Percentiles rank a stretch among this genome's conserved stretches.
Conservation (phyloP, 1,140 invertebrate genomes). For the Ceratitis capitata region DNA sequence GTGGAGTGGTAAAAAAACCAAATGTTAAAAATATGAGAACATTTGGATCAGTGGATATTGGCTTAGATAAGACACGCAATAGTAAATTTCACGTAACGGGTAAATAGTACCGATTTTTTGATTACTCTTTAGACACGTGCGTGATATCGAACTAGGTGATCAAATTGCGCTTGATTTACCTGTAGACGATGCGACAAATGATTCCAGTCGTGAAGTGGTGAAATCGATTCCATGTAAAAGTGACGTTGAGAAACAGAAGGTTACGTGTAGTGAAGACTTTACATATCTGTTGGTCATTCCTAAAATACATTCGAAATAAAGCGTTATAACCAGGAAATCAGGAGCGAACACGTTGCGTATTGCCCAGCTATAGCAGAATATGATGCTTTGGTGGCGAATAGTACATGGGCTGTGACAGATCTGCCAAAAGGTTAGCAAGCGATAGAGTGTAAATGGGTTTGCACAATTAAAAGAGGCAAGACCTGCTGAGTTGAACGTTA, state of each 20-base stretch:
- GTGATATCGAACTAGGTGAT: background rate
- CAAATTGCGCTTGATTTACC: too few relatives aligned
- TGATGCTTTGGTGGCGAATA: too few relatives aligned
- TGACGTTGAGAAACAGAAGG: too few relatives aligned
- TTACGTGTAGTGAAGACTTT: too few relatives aligned
- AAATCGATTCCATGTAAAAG: too few relatives aligned
- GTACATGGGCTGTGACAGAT: background rate
- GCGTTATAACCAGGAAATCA: too few relatives aligned
- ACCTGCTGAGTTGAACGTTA: constrained; percentile 8
- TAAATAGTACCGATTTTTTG: constrained; percentile 61
- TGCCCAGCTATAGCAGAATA: too few relatives aligned
- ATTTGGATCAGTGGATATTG: constrained; percentile 57
- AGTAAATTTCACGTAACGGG: constrained; percentile 59
- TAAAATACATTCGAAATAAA: too few relatives aligned
- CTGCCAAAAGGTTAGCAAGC: background rate
- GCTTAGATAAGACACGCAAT: constrained; percentile 58
- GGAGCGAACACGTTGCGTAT: too few relatives aligned
- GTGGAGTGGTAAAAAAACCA: constrained; percentile 22
- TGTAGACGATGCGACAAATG: too few relatives aligned
- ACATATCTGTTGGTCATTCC: too few relatives aligned
- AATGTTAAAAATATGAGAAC: constrained; percentile 50
- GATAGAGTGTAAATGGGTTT: background rate
- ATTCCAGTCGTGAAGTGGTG: too few relatives aligned
- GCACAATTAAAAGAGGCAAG: background rate
- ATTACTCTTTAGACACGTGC: constrained; percentile 56